These are phyloP conservation scores for Ondatra zibethicus DNA, from an alignment of 2,113 vertebrate genomes.

Conservation along the genomic window DNA sequence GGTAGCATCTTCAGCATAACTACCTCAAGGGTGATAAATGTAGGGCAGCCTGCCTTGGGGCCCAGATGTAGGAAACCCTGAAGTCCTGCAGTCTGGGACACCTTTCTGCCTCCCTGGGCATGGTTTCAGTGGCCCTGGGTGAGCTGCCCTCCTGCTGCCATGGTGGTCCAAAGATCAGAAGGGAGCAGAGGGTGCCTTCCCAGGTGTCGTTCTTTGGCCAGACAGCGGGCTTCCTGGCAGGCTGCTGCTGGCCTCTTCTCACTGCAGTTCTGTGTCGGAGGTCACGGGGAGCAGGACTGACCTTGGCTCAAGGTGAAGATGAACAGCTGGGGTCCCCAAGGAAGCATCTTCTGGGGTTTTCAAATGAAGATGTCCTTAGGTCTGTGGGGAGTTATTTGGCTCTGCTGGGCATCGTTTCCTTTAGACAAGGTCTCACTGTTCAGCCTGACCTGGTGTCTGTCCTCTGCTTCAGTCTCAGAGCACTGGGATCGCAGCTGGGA, in stretches of 20 bases:
- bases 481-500: not conserved
- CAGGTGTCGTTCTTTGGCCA: not conserved
- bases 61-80: not conserved
- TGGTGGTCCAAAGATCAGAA: not conserved
- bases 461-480: not conserved
- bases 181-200: not conserved
- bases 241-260: not conserved
- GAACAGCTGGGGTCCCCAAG: not conserved
- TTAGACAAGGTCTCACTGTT: not conserved
- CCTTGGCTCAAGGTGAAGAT: not conserved
- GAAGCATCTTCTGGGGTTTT: not conserved
- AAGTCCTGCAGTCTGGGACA: rapidly evolving
- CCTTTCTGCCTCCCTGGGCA: not conserved
- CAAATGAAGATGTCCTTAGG: not conserved
- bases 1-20: not conserved
- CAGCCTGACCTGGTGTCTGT: not conserved
- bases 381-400: not conserved
- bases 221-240: not conserved
- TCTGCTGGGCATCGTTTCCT: not conserved
- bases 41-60: rapidly evolving
- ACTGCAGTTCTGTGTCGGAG: not conserved
- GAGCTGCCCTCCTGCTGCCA: not conserved
- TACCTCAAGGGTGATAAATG: not conserved
- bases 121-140: rapidly evolving
- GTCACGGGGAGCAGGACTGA: not conserved